Conservation (phyloP, 1,140 invertebrate genomes). For the Diuraphis noxia region DNA sequence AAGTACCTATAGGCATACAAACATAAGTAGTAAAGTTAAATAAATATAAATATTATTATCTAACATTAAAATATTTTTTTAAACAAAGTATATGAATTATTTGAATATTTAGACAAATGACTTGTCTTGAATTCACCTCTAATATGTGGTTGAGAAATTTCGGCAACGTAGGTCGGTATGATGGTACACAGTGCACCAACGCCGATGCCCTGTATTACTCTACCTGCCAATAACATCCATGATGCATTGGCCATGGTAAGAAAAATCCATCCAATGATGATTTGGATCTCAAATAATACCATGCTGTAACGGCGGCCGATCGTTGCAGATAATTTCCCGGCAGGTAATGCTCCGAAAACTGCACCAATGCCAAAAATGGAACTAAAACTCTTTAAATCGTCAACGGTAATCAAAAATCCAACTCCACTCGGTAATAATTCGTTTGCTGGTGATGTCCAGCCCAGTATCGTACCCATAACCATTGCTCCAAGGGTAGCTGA, state of each 20-base stretch:
- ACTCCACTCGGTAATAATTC: slow-evolving; percentile 64
- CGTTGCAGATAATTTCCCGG: slow-evolving; percentile 59
- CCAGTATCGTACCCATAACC: slow-evolving; percentile 72
- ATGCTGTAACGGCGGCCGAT: slow-evolving; percentile 54
- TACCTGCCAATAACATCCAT: slow-evolving; percentile 70
- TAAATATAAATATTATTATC: background rate
- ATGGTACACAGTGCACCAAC: slow-evolving; percentile 80
- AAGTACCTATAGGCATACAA: slow-evolving; percentile 63
- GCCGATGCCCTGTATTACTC: slow-evolving; percentile 74
- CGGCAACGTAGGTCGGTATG: slow-evolving; percentile 84
- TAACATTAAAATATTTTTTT: background rate
- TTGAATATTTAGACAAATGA: background rate
- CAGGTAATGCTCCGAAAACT: slow-evolving; percentile 67
- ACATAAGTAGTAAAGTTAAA: background rate
- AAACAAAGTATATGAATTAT: background rate
- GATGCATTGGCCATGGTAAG: slow-evolving; percentile 70
- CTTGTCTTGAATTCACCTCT: slow-evolving; percentile 63
- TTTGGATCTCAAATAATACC: slow-evolving; percentile 47
- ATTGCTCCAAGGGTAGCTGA: slow-evolving; percentile 73
- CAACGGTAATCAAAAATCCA: slow-evolving; percentile 55
- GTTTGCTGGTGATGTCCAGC: slow-evolving; percentile 80
- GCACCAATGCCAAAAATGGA: slow-evolving; percentile 86
- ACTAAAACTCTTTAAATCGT: slow-evolving; percentile 57
- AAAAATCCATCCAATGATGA: slow-evolving; percentile 66
- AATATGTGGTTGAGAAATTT: slow-evolving; percentile 79